Evolutionary conservation across 2,113 vertebrate genomes (phyloP).

Genomic region (Tyto alba): DNA sequence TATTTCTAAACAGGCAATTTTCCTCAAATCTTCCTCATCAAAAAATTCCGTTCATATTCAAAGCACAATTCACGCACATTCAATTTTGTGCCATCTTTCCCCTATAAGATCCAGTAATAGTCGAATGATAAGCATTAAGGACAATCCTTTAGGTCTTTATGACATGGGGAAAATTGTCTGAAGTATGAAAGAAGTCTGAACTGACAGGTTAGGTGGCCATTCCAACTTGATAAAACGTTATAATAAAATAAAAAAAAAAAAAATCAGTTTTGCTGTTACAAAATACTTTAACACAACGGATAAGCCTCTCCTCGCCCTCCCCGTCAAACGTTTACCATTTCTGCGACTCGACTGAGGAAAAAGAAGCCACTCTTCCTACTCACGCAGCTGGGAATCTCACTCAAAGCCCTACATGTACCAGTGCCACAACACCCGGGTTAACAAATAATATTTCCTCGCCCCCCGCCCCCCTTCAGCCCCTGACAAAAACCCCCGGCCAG

Average conservation of each 20-base stretch:
- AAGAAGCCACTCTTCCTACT: fast-evolving
- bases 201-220: neutral
- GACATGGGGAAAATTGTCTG: fast-evolving
- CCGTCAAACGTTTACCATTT: neutral
- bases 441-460: fast-evolving
- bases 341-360: neutral
- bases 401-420: neutral
- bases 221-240: neutral
- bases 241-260: neutral
- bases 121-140: fast-evolving
- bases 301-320: neutral
- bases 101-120: neutral
- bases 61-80: neutral
- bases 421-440: neutral
- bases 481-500: neutral
- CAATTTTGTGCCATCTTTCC: neutral
- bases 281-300: neutral
- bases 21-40: neutral
- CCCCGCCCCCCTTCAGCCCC: neutral
- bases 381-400: neutral
- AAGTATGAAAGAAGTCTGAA: neutral
- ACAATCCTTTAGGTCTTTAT: neutral
- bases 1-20: neutral
- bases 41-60: neutral
- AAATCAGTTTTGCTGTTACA: neutral